Conservation (phyloP, 35 echinoderm and acorn worm species). For the Amphiura filiformis region DNA sequence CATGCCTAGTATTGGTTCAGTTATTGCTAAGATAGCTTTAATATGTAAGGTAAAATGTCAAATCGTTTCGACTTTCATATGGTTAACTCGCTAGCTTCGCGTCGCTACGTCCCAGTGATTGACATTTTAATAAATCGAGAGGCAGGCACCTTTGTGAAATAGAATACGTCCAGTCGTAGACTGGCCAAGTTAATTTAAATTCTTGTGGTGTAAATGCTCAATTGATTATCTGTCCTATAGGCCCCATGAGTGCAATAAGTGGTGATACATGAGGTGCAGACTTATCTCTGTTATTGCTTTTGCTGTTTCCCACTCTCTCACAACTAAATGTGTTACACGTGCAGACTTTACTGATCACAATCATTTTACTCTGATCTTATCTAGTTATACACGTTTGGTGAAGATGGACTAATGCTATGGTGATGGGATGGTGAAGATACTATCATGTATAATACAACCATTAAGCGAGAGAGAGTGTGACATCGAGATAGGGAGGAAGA, state of each 20-base stretch:
- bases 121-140: not conserved
- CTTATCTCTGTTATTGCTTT: slow-evolving; percentile 12
- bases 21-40: no score
- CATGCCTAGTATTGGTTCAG: no score
- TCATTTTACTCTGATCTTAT: not conserved
- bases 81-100: no score
- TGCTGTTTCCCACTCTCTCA: not conserved
- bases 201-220: slow-evolving; percentile 9
- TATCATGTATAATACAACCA: not conserved
- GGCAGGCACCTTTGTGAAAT: not conserved
- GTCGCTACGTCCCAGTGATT: not conserved
- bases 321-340: not conserved
- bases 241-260: slow-evolving; percentile 3
- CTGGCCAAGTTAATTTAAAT: slow-evolving; percentile 6
- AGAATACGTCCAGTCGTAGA: not conserved
- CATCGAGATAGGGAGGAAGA: no score
- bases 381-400: not conserved
- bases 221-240: slow-evolving; percentile 2
- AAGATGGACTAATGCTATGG: not conserved
- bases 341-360: not conserved
- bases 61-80: no score
- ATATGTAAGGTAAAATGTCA: no score
- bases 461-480: no score
- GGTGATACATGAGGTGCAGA: not conserved
- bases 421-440: not conserved